Percentiles rank a stretch among this genome's conserved stretches.
phyloP scores from a whole-genome alignment of 2,113 vertebrate genomes.

The Burhinus oedicnemus region DNA sequence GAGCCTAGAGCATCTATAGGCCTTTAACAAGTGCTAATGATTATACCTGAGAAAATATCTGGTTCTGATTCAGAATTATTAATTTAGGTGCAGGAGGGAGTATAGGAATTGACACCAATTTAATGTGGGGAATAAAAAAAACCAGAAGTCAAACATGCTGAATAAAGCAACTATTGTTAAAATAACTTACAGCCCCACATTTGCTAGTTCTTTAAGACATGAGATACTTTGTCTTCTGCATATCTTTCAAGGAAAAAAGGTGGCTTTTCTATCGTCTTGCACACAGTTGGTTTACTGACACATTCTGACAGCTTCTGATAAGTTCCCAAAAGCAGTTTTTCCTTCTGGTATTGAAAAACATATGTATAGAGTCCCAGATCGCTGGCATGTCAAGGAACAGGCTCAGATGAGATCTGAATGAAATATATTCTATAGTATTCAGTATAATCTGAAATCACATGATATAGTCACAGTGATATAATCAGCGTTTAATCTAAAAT shows the following conservation, averaged over 20 bases:
- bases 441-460: not conserved
- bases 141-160: not conserved
- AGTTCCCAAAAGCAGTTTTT: not conserved
- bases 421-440: not conserved
- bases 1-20: slow-evolving; percentile 28
- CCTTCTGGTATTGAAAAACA: not conserved
- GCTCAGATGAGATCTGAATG: not conserved
- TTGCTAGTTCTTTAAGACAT: not conserved
- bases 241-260: not conserved
- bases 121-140: not conserved
- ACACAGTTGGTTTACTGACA: not conserved
- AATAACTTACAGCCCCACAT: not conserved
- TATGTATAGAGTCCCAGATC: not conserved
- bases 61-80: slow-evolving; percentile 36
- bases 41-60: slow-evolving; percentile 45
- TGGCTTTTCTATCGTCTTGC: fast-evolving
- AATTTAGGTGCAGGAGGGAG: not conserved
- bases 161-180: not conserved
- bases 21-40: slow-evolving; percentile 58
- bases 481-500: not conserved
- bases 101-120: not conserved
- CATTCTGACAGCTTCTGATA: not conserved
- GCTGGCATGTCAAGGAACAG: not conserved
- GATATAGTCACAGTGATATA: not conserved
- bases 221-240: not conserved